Evolutionary conservation across 2,113 vertebrate genomes (phyloP).

Genomic region (Aptenodytes forsteri): DNA sequence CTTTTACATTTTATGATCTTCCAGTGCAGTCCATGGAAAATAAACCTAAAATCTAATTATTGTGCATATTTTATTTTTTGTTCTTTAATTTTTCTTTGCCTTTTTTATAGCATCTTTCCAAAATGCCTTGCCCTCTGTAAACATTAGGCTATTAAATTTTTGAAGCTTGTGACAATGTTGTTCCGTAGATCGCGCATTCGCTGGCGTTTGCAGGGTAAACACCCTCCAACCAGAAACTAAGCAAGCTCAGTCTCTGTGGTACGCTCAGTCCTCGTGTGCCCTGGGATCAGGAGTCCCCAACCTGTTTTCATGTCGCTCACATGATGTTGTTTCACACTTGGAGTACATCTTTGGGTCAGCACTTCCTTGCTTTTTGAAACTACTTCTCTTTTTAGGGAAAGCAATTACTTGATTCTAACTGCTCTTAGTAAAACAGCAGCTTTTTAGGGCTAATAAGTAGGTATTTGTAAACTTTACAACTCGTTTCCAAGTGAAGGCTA

Average conservation of each 20-base stretch:
- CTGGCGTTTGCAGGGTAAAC: background rate
- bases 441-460: background rate
- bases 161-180: background rate
- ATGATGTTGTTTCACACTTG: background rate
- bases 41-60: background rate
- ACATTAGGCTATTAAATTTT: background rate
- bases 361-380: background rate
- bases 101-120: background rate
- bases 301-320: slow-evolving; percentile 1
- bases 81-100: background rate
- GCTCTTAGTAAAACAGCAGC: background rate
- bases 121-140: background rate
- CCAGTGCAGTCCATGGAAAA: background rate
- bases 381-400: background rate
- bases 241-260: background rate
- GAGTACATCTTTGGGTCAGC: background rate
- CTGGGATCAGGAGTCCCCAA: background rate
- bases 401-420: background rate
- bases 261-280: background rate
- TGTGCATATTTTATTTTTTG: background rate
- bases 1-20: background rate
- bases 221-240: background rate
- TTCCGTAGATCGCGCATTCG: background rate
- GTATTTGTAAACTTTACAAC: background rate
- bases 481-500: background rate